phyloP scores from a whole-genome alignment of 2,113 vertebrate species.

The Nymphicus hollandicus region DNA sequence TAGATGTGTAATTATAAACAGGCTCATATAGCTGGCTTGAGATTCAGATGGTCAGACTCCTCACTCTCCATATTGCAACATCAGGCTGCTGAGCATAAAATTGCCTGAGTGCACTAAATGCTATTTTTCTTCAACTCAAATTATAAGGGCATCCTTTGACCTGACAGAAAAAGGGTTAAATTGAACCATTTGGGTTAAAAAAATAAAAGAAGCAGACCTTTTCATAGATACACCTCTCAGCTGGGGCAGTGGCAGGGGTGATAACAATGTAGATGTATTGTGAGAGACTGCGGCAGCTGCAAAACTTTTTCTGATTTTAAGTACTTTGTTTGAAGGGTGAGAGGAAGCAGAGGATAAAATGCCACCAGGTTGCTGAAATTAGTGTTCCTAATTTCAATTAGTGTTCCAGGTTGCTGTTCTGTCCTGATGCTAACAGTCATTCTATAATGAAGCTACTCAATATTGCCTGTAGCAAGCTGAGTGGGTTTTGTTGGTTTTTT shows the following conservation, averaged over 20 bases:
- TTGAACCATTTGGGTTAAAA: not conserved
- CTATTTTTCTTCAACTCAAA: not conserved
- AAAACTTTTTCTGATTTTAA: not conserved
- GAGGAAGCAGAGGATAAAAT: not conserved
- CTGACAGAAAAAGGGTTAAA: not conserved
- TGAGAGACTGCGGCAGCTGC: not conserved
- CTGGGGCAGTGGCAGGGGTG: fast-evolving
- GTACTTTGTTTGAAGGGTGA: not conserved
- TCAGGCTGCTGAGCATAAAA: not conserved
- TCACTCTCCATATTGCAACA: not conserved
- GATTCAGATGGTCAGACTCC: not conserved
- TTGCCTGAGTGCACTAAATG: not conserved
- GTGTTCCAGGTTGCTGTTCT: not conserved
- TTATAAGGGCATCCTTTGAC: not conserved
- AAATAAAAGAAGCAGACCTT: not conserved
- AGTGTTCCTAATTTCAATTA: not conserved
- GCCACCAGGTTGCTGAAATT: not conserved
- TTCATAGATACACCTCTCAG: not conserved
- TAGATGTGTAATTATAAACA: not conserved
- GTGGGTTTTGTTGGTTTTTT: not conserved
- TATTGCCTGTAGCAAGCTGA: not conserved
- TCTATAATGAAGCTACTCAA: not conserved
- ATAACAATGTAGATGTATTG: not conserved
- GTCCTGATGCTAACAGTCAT: not conserved
- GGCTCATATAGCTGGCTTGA: not conserved